Percentiles rank a stretch among this genome's conserved stretches.
Evolutionary conservation across 2,113 vertebrate species (phyloP).

Genomic region (Emberiza fucata): DNA sequence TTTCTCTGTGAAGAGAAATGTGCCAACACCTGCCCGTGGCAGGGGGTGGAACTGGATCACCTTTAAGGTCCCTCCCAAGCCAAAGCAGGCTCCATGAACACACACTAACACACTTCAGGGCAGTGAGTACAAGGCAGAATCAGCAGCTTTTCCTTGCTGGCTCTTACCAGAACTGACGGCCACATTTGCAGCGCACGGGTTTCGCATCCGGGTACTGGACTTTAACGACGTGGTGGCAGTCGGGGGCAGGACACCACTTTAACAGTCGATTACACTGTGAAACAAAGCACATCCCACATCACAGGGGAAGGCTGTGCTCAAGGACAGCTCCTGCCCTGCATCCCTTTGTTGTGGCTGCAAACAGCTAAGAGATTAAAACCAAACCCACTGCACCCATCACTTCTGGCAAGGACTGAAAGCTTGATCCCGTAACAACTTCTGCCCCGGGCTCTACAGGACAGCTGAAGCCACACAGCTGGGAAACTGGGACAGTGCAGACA

Average conservation of each 20-base stretch:
- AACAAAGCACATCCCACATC: background rate
- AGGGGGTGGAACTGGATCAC: fast-evolving
- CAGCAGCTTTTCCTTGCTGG: background rate
- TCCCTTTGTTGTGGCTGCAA: background rate
- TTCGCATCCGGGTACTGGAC: slow-evolving; percentile 99
- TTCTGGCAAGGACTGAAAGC: background rate
- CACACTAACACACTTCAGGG: fast-evolving
- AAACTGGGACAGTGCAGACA: background rate
- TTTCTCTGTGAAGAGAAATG: too few species aligned
- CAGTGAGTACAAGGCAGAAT: fast-evolving
- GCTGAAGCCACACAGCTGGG: background rate
- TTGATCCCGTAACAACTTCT: background rate
- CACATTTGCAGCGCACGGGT: slow-evolving; percentile 98
- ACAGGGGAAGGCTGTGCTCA: background rate
- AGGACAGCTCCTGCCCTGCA: background rate
- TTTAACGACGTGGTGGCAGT: slow-evolving; percentile 99
- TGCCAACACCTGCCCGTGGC: too few species aligned
- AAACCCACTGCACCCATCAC: background rate
- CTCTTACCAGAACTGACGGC: slow-evolving; percentile 96
- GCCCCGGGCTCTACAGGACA: background rate
- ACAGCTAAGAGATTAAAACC: background rate
- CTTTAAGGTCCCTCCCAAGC: background rate
- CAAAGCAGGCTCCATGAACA: background rate
- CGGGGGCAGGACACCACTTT: slow-evolving; percentile 99
- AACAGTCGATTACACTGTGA: slow-evolving; percentile 97